Conservation (phyloP, 2,113 vertebrate genomes). For the Phainopepla nitens region DNA sequence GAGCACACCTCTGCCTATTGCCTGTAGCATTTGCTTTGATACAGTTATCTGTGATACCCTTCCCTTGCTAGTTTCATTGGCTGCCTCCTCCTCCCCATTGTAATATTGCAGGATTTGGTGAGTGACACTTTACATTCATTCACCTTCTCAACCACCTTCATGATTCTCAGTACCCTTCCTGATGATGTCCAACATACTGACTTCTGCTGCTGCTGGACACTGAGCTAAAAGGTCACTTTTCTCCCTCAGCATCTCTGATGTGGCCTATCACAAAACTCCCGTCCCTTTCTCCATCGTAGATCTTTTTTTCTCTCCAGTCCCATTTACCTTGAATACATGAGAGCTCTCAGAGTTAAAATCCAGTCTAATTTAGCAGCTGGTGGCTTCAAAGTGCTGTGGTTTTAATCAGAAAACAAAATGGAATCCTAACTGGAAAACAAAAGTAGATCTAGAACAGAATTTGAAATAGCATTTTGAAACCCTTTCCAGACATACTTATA, state of each 20-base stretch:
- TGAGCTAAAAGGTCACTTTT: neutral
- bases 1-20: neutral
- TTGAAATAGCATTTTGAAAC: neutral
- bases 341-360: neutral
- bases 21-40: neutral
- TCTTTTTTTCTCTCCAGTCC: neutral
- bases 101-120: neutral
- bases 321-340: neutral
- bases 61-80: neutral
- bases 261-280: neutral
- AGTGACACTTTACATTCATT: neutral
- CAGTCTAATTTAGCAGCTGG: neutral
- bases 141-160: neutral
- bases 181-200: neutral
- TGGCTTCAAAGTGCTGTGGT: neutral
- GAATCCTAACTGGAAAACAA: neutral
- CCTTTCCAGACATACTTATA: neutral
- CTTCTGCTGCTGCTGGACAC: neutral
- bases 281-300: neutral
- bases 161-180: neutral
- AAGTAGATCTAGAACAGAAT: neutral
- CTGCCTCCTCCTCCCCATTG: accelerated
- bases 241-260: neutral
- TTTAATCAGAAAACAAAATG: neutral
- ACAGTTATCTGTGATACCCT: neutral